phyloP scores from a whole-genome alignment of 2,888 invertebrate genomes.

The Lysandra coridon region DNA sequence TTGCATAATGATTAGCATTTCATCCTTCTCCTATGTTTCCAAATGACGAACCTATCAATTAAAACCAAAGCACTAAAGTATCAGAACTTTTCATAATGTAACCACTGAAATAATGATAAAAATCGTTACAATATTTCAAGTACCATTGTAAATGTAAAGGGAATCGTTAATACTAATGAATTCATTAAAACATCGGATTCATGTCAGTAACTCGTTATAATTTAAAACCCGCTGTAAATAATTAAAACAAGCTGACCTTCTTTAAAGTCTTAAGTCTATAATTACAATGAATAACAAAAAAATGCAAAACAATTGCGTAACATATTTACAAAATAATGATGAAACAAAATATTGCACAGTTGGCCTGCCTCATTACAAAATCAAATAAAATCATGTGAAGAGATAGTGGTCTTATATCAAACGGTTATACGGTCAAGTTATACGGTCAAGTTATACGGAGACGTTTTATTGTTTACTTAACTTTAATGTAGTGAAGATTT shows the following conservation, averaged over 20 bases:
- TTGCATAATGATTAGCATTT: too few relatives aligned
- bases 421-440: too few relatives aligned
- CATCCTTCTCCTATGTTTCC: too few relatives aligned
- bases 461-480: too few relatives aligned
- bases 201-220: background rate
- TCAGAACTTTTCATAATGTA: background rate
- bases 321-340: background rate
- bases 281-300: conserved; percentile 20
- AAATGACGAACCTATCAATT: too few relatives aligned
- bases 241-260: conserved; percentile 10
- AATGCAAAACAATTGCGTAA: background rate
- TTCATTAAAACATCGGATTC: conserved; percentile 3
- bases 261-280: background rate
- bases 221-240: background rate
- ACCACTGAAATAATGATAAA: background rate
- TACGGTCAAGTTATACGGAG: too few relatives aligned
- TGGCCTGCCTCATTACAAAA: background rate
- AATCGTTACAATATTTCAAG: conserved; percentile 14
- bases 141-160: conserved; percentile 4
- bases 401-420: background rate
- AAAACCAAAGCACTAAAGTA: too few relatives aligned
- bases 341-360: conserved; percentile 34
- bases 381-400: background rate
- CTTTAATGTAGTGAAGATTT: too few relatives aligned
- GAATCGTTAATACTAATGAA: conserved; percentile 11